Conservation (phyloP, 2,888 invertebrate species). For the Petrolisthes manimaculis region DNA sequence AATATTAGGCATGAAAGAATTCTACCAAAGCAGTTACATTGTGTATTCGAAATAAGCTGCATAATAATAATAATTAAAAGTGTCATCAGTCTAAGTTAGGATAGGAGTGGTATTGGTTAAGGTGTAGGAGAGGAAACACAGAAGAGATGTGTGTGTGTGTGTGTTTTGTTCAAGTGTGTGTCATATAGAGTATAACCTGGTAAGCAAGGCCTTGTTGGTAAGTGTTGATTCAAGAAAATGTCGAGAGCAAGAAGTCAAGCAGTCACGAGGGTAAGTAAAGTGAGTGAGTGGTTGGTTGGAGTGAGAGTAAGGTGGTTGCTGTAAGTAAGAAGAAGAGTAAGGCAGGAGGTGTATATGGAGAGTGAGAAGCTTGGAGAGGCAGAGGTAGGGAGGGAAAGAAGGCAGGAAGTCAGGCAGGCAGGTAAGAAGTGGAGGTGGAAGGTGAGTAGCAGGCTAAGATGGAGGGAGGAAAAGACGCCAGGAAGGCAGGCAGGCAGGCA, state of each 20-base stretch:
- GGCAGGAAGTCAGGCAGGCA: constrained; percentile 8
- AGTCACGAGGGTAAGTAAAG: neutral
- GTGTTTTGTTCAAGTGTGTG: neutral
- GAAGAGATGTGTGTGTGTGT: neutral
- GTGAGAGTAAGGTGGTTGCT: no score
- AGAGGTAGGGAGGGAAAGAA: constrained; percentile 21
- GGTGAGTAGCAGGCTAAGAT: neutral
- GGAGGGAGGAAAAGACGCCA: neutral
- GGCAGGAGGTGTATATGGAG: neutral
- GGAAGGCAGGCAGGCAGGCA: neutral
- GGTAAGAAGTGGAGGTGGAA: neutral
- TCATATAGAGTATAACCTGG: neutral
- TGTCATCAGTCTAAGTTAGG: neutral
- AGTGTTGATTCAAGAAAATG: neutral
- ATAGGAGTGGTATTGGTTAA: neutral
- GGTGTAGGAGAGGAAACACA: neutral
- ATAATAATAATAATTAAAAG: neutral
- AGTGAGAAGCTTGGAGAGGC: neutral
- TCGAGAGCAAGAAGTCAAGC: neutral
- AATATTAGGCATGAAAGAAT: no score
- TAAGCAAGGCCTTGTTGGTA: neutral
- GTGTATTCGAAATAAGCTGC: no score
- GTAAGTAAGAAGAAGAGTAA: no score
- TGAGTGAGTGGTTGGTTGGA: neutral
- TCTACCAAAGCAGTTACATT: no score